Percentiles rank a stretch among this genome's conserved stretches.
phyloP scores from a whole-genome alignment of 1,140 invertebrate genomes.

The Tetraneura akinire region DNA sequence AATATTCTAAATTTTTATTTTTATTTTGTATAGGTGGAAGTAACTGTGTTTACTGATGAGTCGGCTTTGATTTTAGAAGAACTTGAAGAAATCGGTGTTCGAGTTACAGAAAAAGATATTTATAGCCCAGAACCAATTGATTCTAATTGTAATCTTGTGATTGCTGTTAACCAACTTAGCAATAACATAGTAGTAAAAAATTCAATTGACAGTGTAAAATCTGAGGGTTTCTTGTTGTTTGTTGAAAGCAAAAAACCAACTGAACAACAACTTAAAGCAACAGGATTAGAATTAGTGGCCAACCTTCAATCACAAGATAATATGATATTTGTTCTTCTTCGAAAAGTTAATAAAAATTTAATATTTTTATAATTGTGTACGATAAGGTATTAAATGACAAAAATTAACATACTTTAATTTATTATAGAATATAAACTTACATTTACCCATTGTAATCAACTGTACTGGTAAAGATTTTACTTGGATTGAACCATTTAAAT shows the following conservation, averaged over 20 bases:
- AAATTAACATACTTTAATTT: slow-evolving; percentile 65
- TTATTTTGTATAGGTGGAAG: neutral
- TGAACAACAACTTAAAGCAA: slow-evolving; percentile 59
- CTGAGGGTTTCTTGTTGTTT: slow-evolving; percentile 74
- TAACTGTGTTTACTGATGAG: slow-evolving; percentile 16
- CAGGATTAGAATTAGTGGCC: slow-evolving; percentile 61
- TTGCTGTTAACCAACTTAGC: slow-evolving; percentile 64
- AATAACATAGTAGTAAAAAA: slow-evolving; percentile 61
- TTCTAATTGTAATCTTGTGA: slow-evolving; percentile 66
- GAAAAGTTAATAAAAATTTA: slow-evolving; percentile 15
- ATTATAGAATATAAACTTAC: neutral
- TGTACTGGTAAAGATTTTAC: slow-evolving; percentile 69
- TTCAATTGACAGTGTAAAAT: slow-evolving; percentile 65
- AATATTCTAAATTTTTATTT: no score
- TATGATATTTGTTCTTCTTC: slow-evolving; percentile 27
- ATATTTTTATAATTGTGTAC: neutral
- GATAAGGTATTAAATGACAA: neutral
- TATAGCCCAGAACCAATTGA: slow-evolving; percentile 59
- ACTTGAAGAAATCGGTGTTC: slow-evolving; percentile 19
- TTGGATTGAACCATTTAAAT: slow-evolving; percentile 81
- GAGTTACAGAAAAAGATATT: slow-evolving; percentile 54
- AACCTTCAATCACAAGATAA: slow-evolving; percentile 63
- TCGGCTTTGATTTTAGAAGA: neutral
- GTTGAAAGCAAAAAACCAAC: slow-evolving; percentile 69
- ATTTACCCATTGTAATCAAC: slow-evolving; percentile 59